Evolutionary conservation across 2,797 vertebrate species (phyloP).

Genomic region (Acropternis orthonyx): DNA sequence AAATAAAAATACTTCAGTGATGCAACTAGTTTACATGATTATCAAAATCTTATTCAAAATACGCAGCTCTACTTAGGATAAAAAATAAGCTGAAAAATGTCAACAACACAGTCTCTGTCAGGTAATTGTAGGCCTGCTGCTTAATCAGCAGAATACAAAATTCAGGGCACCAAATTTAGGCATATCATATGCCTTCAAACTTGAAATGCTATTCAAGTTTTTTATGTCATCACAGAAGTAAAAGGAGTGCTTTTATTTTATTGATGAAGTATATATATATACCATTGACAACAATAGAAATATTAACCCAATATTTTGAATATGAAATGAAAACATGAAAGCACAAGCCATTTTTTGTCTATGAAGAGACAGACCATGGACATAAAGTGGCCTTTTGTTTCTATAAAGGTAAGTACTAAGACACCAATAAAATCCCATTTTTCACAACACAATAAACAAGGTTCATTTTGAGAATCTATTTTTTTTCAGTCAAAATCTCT

Average conservation of each 20-base stretch:
- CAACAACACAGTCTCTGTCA: slow-evolving; percentile 38
- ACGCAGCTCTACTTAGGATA: neutral
- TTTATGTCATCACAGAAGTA: neutral
- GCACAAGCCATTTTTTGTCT: neutral
- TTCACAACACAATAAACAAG: neutral
- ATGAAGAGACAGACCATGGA: neutral
- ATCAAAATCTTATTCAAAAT: slow-evolving; percentile 43
- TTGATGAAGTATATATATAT: neutral
- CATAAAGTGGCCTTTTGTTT: neutral
- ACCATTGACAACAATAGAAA: neutral
- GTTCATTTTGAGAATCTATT: neutral
- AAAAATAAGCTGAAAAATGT: slow-evolving; percentile 49
- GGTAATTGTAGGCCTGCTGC: slow-evolving; percentile 21
- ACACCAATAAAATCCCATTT: neutral
- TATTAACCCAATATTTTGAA: neutral
- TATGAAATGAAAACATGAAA: neutral
- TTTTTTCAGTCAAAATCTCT: neutral
- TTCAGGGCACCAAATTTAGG: neutral
- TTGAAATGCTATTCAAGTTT: neutral
- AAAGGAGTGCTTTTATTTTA: neutral
- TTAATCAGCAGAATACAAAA: slow-evolving; percentile 43
- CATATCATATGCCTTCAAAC: neutral
- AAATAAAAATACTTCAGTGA: slow-evolving; percentile 38
- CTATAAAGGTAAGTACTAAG: neutral
- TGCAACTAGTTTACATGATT: slow-evolving; percentile 39